Conservation (phyloP, 2,113 vertebrate species). For the Pelecanoides urinatrix region DNA sequence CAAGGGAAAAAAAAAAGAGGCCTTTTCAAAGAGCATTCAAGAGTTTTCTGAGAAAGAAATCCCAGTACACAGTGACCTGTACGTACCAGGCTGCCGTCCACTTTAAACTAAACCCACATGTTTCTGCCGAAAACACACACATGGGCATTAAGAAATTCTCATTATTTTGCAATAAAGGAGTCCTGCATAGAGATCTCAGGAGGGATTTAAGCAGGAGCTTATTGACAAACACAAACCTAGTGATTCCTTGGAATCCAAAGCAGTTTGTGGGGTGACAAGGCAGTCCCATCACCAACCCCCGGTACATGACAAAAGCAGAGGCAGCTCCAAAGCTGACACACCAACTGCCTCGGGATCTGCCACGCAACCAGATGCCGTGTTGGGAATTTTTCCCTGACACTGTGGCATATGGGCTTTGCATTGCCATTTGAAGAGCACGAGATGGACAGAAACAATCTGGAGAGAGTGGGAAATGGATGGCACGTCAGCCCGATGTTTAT, state of each 20-base stretch:
- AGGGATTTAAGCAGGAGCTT: not conserved
- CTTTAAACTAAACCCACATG: not conserved
- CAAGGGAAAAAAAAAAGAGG: not conserved
- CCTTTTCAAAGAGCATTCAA: constrained; percentile 36
- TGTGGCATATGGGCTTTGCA: constrained; percentile 17
- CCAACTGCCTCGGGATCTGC: constrained; percentile 16
- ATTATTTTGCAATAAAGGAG: constrained; percentile 18
- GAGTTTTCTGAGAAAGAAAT: constrained; percentile 21
- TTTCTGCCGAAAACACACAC: constrained; percentile 1
- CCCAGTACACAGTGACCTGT: constrained; percentile 3
- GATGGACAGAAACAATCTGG: not conserved
- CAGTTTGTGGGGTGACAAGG: not conserved
- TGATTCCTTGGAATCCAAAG: constrained; percentile 6
- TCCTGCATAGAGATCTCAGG: not conserved
- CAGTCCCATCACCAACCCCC: not conserved
- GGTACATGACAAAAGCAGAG: not conserved
- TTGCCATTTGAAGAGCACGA: not conserved
- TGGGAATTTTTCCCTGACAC: constrained; percentile 20
- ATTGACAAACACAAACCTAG: not conserved
- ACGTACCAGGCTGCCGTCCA: not conserved
- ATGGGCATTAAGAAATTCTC: not conserved
- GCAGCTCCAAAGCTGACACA: constrained; percentile 6
- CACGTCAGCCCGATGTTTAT: not conserved
- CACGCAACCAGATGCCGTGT: not conserved
- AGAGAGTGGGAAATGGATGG: not conserved